Base-by-base conservation (phyloP, 2,113 vertebrate species). In the Crotophaga sulcirostris region DNA sequence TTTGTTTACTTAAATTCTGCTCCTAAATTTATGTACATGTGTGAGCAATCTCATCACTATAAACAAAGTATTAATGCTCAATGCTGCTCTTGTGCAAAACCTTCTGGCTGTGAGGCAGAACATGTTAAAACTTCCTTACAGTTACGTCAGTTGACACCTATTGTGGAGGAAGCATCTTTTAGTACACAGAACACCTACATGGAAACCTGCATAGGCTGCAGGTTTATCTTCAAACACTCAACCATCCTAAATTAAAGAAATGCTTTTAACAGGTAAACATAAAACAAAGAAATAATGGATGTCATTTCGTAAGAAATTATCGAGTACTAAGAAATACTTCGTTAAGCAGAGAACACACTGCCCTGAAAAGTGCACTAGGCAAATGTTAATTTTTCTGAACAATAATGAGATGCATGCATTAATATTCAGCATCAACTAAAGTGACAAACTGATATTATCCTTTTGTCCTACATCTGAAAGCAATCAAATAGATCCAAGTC, bases 401-500 rank as follows among this genome's bases (percentile, higher is more conserved):
- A 83, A n/a, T 42, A 77, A 92, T 3, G 56, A 1, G 8, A 67
- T 15, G 33, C 36, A 44, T 17, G 29, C 2, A 28, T 64, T 66
- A 83, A 49, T 38, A 59, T 70, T 81, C 64, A 81, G 29, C 21
- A 15, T 21, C 34, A 52, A 64, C 33, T 70, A 26, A 73, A 47
- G 67, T 44, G 82, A 88, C 52, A 79, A 75, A 95, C 67, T 69
- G 67, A 91, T 52, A 93, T 68, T 76, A 56, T 13, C 33, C 47
- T 90, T 87, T 89, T 73, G 51, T 63, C 54, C 63, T 75, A 26
- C 83, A 90, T 69, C 68, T 84, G 92, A 93, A 94, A 94, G 51
- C 83, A 93, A 96, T 91, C 85, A 88, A 60, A 84, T 36, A 95
- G 76, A 86, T 87, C 25, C 72, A 75, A 90, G 36, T 73, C 40